Conservation (phyloP, 2,888 invertebrate species). For the Luperina testacea region DNA sequence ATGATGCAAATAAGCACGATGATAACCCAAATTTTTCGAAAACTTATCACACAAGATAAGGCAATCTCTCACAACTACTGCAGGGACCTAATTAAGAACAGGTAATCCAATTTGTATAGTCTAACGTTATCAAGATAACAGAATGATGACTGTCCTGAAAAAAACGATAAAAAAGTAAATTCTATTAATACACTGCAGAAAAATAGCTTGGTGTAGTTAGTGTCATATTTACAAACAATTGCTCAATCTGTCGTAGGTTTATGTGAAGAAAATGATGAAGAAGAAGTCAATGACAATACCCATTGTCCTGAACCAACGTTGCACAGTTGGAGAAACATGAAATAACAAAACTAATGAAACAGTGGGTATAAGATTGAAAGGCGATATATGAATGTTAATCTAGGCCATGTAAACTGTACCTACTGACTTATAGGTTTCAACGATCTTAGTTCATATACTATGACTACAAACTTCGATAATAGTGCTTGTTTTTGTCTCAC, state of each 20-base stretch:
- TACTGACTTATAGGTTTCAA: background rate
- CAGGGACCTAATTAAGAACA: conserved; percentile 26
- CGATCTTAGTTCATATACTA: background rate
- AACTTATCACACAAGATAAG: conserved; percentile 40
- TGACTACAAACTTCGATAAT: background rate
- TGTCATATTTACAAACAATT: conserved; percentile 3
- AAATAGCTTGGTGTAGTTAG: background rate
- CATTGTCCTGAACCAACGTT: conserved; percentile 13
- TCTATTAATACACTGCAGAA: background rate
- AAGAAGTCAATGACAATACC: conserved; percentile 13
- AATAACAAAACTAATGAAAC: background rate
- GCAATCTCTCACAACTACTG: conserved; percentile 9
- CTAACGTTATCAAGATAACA: conserved; percentile 45
- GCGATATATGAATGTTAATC: background rate
- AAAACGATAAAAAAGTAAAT: background rate
- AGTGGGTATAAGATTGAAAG: background rate
- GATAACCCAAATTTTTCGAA: conserved; percentile 16
- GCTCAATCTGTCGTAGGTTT: background rate
- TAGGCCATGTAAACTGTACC: background rate
- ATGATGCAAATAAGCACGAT: conserved; percentile 15
- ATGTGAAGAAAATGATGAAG: background rate
- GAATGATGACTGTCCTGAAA: background rate
- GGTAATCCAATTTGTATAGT: conserved; percentile 28
- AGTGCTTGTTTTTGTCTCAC: background rate
- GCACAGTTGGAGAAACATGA: background rate